These are phyloP conservation scores for Autographa gamma DNA, from an alignment of 2,888 invertebrate genomes.

Conservation along the genomic window DNA sequence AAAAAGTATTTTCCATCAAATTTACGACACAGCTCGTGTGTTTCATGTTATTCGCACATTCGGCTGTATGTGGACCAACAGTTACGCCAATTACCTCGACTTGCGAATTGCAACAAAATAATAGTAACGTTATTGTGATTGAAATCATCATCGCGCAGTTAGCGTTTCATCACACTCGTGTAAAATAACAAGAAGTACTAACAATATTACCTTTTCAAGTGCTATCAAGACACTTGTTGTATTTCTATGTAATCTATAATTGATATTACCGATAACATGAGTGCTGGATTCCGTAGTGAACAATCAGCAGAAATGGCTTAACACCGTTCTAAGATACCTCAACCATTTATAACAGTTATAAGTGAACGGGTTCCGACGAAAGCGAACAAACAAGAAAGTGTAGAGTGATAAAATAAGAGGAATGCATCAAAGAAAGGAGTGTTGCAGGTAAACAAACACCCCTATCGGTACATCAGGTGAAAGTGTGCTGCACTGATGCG, in stretches of 20 bases:
- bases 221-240: constrained; percentile 12
- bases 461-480: constrained; percentile 8
- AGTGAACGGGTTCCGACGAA: constrained; percentile 6
- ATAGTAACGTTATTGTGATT: constrained; percentile 20
- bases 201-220: constrained; percentile 21
- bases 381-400: constrained; percentile 7
- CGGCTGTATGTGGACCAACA: constrained; percentile 35
- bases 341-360: background rate
- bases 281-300: background rate
- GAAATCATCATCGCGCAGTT: constrained; percentile 25
- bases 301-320: background rate
- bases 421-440: constrained; percentile 10
- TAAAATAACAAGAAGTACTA: constrained; percentile 13
- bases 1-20: constrained; percentile 11
- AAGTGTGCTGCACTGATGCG: constrained; percentile 15
- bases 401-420: constrained; percentile 8
- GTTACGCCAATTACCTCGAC: constrained; percentile 44
- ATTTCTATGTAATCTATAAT: constrained; percentile 7
- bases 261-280: constrained; percentile 3
- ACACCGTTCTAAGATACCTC: background rate
- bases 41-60: constrained; percentile 33
- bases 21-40: constrained; percentile 24
- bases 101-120: constrained; percentile 24
- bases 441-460: constrained; percentile 16
- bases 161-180: constrained; percentile 1